Evolutionary conservation across 2,113 vertebrate species (phyloP).

Genomic region (Pachyramphus minor): DNA sequence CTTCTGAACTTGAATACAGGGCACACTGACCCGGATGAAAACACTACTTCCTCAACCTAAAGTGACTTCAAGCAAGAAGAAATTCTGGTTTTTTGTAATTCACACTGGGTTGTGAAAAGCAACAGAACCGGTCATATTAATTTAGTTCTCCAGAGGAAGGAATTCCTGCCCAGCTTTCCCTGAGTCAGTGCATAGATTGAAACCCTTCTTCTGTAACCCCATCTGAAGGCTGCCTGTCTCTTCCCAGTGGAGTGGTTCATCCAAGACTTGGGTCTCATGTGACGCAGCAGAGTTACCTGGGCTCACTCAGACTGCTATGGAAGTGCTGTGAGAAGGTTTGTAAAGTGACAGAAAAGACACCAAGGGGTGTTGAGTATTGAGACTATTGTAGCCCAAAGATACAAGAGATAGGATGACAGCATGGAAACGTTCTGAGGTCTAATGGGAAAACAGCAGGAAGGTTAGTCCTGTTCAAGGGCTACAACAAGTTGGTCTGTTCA

Average conservation of each 20-base stretch:
- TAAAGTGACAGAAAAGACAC: background rate
- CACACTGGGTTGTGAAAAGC: background rate
- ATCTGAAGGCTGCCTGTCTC: background rate
- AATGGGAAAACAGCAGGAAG: background rate
- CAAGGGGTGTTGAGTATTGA: background rate
- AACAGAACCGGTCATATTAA: background rate
- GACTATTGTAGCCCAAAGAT: background rate
- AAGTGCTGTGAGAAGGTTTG: background rate
- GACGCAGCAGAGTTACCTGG: background rate
- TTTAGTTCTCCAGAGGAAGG: background rate
- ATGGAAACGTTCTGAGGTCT: background rate
- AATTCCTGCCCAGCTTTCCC: background rate
- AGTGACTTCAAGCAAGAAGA: background rate
- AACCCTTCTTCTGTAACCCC: background rate
- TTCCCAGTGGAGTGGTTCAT: fast-evolving
- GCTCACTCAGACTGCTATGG: background rate
- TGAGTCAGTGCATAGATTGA: background rate
- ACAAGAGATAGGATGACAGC: background rate
- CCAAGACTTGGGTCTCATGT: background rate
- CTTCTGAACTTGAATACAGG: background rate
- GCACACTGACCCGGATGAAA: background rate
- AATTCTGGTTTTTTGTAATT: background rate
- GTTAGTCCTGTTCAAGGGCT: background rate
- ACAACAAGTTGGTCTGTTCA: background rate
- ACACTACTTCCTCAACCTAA: fast-evolving